Percentiles rank a stretch among this genome's conserved stretches.
Conservation (phyloP, 2,113 vertebrate species). For the Scatophagus argus region DNA sequence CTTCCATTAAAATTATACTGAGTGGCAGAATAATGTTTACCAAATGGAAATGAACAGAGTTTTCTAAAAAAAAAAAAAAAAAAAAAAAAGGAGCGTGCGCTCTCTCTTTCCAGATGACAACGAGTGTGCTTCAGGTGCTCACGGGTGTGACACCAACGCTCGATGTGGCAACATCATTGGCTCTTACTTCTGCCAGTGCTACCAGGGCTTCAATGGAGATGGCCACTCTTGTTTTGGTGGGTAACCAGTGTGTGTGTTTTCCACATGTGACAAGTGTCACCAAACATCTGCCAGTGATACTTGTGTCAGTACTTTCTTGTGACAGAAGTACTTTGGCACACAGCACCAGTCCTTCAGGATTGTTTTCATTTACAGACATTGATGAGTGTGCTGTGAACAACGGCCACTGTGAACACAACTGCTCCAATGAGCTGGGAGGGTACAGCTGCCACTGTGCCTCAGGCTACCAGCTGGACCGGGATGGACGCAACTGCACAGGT, state of each 20-base stretch:
- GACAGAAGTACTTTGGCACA: constrained; percentile 5
- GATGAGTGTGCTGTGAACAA: constrained; percentile 82
- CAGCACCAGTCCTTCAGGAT: background rate
- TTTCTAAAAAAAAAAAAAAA: background rate
- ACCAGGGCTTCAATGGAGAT: constrained; percentile 85
- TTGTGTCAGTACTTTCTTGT: background rate
- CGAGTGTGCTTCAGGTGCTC: constrained; percentile 80
- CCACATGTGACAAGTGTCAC: no score
- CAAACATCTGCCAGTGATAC: background rate
- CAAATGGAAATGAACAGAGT: constrained; percentile 21
- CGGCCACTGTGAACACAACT: constrained; percentile 81
- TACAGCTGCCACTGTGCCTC: constrained; percentile 78
- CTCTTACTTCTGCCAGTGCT: constrained; percentile 88
- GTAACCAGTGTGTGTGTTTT: constrained; percentile 31
- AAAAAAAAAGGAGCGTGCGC: background rate
- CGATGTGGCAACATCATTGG: constrained; percentile 86
- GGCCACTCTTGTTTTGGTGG: constrained; percentile 85
- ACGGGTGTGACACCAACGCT: constrained; percentile 83
- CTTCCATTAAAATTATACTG: constrained; percentile 36
- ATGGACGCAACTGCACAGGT: constrained; percentile 83
- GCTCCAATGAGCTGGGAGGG: constrained; percentile 78
- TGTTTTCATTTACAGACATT: constrained; percentile 74
- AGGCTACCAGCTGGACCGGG: constrained; percentile 76
- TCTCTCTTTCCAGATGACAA: constrained; percentile 79
- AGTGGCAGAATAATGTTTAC: constrained; percentile 1